phyloP scores from a whole-genome alignment of 2,797 vertebrate species.

The Brachyalestes nurse region DNA sequence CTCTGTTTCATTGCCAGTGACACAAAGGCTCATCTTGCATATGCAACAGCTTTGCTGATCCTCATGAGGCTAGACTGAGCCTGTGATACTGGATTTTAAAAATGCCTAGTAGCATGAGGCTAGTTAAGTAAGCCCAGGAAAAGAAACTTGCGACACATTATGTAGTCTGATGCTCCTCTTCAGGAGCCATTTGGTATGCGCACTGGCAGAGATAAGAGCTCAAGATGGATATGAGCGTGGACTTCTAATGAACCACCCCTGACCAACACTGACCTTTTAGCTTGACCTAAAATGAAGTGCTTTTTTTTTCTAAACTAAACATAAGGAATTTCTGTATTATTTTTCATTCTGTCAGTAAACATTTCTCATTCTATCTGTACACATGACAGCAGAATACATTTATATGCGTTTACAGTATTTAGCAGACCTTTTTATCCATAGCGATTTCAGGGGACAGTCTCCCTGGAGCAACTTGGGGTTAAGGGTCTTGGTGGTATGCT shows the following conservation, averaged over 20 bases:
- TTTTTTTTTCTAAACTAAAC: not conserved
- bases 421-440: too few relatives aligned
- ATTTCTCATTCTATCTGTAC: too few relatives aligned
- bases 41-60: slow-evolving; percentile 19
- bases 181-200: slow-evolving; percentile 16
- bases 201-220: slow-evolving; percentile 6
- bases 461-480: too few relatives aligned
- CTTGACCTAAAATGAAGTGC: not conserved
- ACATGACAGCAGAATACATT: too few relatives aligned
- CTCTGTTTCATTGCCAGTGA: slow-evolving; percentile 31
- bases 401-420: too few relatives aligned
- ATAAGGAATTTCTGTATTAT: too few relatives aligned
- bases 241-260: slow-evolving; percentile 18
- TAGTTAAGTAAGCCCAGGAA: slow-evolving; percentile 28
- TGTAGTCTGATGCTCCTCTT: slow-evolving; percentile 23
- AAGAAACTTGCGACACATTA: slow-evolving; percentile 23
- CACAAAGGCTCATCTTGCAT: slow-evolving; percentile 33
- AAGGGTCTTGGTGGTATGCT: too few relatives aligned
- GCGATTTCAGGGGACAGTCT: too few relatives aligned
- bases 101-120: slow-evolving; percentile 36
- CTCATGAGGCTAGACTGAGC: slow-evolving; percentile 7
- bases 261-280: slow-evolving; percentile 5
- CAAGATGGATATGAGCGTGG: not conserved
- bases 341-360: too few relatives aligned
- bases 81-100: slow-evolving; percentile 40